Evolutionary conservation across 2,113 vertebrate genomes (phyloP).

Genomic region (Sialia sialis): DNA sequence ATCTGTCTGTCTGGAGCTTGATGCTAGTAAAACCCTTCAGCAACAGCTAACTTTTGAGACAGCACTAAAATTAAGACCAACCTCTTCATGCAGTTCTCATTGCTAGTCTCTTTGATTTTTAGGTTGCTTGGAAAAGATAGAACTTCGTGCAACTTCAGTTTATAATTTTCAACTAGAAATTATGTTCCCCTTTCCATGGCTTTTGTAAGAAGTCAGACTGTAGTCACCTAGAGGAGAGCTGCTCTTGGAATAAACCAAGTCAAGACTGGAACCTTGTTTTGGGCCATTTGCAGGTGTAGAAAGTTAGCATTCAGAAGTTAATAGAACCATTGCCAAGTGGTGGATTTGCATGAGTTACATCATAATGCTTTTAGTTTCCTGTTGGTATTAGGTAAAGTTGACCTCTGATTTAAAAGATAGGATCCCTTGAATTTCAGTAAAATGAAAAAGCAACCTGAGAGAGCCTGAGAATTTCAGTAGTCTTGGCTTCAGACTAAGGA

Average conservation of each 20-base stretch:
- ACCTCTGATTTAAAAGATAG: not conserved
- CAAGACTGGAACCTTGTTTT: fast-evolving
- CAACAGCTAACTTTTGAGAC: not conserved
- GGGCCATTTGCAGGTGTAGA: not conserved
- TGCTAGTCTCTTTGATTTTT: not conserved
- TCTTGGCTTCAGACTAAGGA: not conserved
- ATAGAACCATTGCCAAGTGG: not conserved
- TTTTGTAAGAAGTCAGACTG: not conserved
- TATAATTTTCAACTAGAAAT: not conserved
- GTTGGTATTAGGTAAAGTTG: not conserved
- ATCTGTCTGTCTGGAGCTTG: not conserved
- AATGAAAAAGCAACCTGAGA: not conserved
- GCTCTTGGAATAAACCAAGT: fast-evolving
- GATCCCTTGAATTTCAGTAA: not conserved
- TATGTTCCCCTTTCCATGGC: fast-evolving
- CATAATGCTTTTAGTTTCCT: not conserved
- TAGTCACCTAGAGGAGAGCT: not conserved
- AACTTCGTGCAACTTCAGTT: not conserved
- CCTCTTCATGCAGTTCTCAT: not conserved
- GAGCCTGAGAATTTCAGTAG: not conserved
- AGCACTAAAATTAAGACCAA: not conserved
- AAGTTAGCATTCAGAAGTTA: not conserved
- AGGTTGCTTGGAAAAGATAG: not conserved
- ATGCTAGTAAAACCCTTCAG: not conserved
- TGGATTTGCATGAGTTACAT: not conserved